Percentiles rank a stretch among this genome's conserved stretches.
Conservation (phyloP, 2,113 vertebrate species). For the Spea multiplicata region DNA sequence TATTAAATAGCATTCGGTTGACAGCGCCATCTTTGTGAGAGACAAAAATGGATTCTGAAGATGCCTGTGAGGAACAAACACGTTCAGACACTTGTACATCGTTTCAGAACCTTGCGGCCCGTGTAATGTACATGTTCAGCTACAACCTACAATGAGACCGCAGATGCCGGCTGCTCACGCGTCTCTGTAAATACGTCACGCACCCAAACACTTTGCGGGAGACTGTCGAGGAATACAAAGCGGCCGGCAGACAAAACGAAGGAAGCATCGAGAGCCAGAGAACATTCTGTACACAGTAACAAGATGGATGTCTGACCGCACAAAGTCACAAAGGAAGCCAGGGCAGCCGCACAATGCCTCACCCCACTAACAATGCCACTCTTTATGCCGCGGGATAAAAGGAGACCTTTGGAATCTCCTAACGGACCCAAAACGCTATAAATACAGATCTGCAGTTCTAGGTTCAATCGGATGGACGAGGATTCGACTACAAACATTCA, state of each 20-base stretch:
- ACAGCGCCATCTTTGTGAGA: too few relatives aligned
- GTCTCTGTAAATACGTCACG: background rate
- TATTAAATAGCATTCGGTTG: too few relatives aligned
- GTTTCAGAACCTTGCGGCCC: too few relatives aligned
- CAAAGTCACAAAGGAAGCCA: conserved; percentile 11
- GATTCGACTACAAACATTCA: background rate
- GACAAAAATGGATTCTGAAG: too few relatives aligned
- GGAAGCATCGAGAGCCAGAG: conserved; percentile 26
- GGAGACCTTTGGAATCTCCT: too few relatives aligned
- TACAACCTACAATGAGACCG: too few relatives aligned
- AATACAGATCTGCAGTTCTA: background rate
- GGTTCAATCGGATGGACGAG: background rate
- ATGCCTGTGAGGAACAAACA: too few relatives aligned
- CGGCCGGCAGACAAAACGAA: background rate
- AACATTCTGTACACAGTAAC: conserved; percentile 20
- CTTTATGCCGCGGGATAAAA: conserved; percentile 17
- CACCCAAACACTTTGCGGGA: background rate
- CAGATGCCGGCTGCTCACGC: background rate
- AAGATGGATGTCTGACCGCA: conserved; percentile 18
- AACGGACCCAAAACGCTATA: background rate
- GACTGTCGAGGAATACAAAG: conserved; percentile 27
- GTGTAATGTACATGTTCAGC: too few relatives aligned
- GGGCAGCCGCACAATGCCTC: conserved; percentile 20
- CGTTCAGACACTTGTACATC: too few relatives aligned
- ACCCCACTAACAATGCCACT: conserved; percentile 3